Evolutionary conservation across 1,140 invertebrate genomes (phyloP), one percentile per base, ranked within the genome.

Genomic region (Euwallacea fornicatus): DNA sequence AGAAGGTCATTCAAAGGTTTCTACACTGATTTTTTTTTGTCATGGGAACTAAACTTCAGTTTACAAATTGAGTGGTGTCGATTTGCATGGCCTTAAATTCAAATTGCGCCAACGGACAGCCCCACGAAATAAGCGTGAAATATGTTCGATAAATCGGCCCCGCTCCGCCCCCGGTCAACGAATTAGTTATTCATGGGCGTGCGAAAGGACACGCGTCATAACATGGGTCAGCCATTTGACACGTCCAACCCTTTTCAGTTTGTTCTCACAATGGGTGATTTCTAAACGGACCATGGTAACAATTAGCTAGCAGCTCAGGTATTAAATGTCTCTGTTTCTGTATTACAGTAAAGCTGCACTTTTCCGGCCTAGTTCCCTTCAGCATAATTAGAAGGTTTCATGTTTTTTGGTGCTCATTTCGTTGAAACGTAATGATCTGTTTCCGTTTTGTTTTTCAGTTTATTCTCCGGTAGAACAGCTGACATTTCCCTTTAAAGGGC

Each of bases 121-220:
- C 50, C 63, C 11, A 54, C 42, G 21, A 65, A 65, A 65, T 65
- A 33, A 33, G 21, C 21, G 43, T 65, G 13, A 50, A 65, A 55
- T 65, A 65, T 65, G 54, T 65, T 65, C 63, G 54, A 33, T 33
- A 33, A 33, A 65, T 65, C 13, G 15, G 33, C 21, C n/a, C n/a
- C 41, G 21, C 11, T 58, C 41, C 55, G 54, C 61, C 47, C 33
- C 11, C 63, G 63, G 55, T 59, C 70, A 61, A 33, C 55, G 21
- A 50, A 66, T 71, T 66, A 66, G 54, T 44, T 42, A 71, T 71
- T 71, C 70, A 71, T 71, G 63, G 70, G 64, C 58, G 70, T 61
- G 63, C 0, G 56, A 63, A 59, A 16, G 16, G 64, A 10, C 70
- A 71, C 69, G 69, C 62, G 69, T 33, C 21, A 33, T 33, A 33